Conservation (phyloP, 2,113 vertebrate genomes). For the Percina caprodes region DNA sequence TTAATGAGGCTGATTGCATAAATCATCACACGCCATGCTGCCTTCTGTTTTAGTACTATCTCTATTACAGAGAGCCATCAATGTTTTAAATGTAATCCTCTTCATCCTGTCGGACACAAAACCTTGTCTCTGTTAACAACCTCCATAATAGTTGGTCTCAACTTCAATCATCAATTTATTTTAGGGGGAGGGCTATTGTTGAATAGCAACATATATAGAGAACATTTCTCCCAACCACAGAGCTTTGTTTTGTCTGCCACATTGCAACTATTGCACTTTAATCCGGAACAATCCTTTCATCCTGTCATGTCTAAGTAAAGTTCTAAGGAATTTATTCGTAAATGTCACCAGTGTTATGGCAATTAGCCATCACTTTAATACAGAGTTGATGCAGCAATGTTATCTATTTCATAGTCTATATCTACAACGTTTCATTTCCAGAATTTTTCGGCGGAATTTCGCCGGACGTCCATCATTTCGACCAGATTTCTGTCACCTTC, state of each 20-base stretch:
- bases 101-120: slow-evolving; percentile 26
- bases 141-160: slow-evolving; percentile 4
- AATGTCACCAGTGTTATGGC: not conserved
- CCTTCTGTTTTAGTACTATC: slow-evolving; percentile 31
- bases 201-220: not conserved
- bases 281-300: not conserved
- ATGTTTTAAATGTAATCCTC: slow-evolving; percentile 48
- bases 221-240: not conserved
- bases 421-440: too few relatives aligned
- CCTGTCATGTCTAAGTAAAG: not conserved
- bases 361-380: not conserved
- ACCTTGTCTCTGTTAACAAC: slow-evolving; percentile 5
- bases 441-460: too few relatives aligned
- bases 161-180: too few relatives aligned
- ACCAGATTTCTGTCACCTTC: too few relatives aligned
- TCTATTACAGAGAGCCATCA: slow-evolving; percentile 22
- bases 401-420: not conserved
- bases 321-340: not conserved
- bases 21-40: slow-evolving; percentile 39
- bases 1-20: slow-evolving; percentile 52
- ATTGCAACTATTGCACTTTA: too few relatives aligned
- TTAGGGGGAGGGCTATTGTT: not conserved
- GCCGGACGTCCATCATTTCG: too few relatives aligned
- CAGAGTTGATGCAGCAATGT: not conserved
- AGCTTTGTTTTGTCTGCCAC: too few relatives aligned